phyloP scores from a whole-genome alignment of 2,113 vertebrate species.

The Trochalopteron elliotii region DNA sequence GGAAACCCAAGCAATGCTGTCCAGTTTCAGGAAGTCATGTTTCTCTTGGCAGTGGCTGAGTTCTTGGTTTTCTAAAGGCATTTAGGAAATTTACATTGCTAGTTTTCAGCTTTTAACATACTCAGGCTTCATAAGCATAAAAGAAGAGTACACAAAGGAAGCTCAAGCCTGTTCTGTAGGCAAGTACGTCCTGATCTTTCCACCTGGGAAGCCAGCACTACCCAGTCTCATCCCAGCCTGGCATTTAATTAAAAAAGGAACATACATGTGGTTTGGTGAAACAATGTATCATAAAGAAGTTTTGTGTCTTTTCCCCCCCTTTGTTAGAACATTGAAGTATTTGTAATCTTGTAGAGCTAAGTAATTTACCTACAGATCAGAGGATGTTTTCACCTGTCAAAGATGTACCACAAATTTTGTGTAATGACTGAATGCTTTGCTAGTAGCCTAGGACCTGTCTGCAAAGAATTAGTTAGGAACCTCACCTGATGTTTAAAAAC shows the following conservation, averaged over 20 bases:
- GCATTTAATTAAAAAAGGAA: neutral
- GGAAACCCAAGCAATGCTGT: conserved; percentile 65
- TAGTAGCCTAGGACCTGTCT: neutral
- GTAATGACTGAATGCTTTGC: neutral
- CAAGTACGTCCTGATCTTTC: neutral
- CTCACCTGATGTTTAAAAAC: neutral
- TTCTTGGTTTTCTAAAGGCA: conserved; percentile 71
- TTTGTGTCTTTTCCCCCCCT: fast-evolving
- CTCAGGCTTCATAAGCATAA: neutral
- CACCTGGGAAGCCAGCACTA: neutral
- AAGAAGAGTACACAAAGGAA: neutral
- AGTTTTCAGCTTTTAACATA: conserved; percentile 56
- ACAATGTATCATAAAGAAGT: neutral
- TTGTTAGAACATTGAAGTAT: neutral
- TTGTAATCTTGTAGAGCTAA: neutral
- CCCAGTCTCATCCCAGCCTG: neutral
- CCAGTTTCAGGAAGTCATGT: conserved; percentile 65
- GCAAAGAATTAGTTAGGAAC: neutral
- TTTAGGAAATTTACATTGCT: conserved; percentile 52
- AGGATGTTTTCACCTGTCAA: neutral
- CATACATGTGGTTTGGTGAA: neutral
- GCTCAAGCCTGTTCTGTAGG: neutral
- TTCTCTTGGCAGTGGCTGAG: conserved; percentile 62
- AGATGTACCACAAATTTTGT: neutral
- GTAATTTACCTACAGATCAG: neutral